Conservation (phyloP, 1,140 invertebrate species). For the Zaprionus nigranus region DNA sequence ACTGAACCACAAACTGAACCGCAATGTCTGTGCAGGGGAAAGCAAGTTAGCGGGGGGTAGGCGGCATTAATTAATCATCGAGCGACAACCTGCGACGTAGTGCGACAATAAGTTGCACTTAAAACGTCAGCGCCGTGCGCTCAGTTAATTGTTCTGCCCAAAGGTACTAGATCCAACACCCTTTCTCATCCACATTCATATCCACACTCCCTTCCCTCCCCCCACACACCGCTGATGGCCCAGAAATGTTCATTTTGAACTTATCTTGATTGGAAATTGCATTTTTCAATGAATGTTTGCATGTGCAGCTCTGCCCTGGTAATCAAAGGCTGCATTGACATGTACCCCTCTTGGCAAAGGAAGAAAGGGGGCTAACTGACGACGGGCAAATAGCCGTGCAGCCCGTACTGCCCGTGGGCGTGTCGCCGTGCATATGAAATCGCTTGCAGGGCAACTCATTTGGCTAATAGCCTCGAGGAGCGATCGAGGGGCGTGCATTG, state of each 20-base stretch:
- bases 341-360: not conserved
- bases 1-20: not conserved
- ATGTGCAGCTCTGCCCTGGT: conserved; percentile 43
- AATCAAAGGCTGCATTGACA: conserved; percentile 60
- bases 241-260: conserved; percentile 71
- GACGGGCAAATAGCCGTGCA: not conserved
- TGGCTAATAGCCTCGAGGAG: conserved; percentile 51
- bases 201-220: not conserved
- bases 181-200: not conserved
- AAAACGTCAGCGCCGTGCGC: conserved; percentile 26
- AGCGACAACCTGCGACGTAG: conserved; percentile 2
- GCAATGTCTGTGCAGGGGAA: conserved; percentile 2
- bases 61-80: conserved; percentile 31
- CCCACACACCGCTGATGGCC: conserved; percentile 2
- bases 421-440: conserved; percentile 46
- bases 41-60: not conserved
- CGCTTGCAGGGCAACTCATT: conserved; percentile 62
- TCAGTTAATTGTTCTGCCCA: conserved; percentile 23
- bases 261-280: conserved; percentile 71
- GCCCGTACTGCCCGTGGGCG: conserved; percentile 5
- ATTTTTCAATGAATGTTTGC: conserved; percentile 61
- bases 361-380: not conserved
- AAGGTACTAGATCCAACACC: not conserved
- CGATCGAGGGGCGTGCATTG: conserved; percentile 33
- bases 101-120: conserved; percentile 60